Evolutionary conservation across 2,797 vertebrate genomes (phyloP).

Genomic region (Falco rusticolus): DNA sequence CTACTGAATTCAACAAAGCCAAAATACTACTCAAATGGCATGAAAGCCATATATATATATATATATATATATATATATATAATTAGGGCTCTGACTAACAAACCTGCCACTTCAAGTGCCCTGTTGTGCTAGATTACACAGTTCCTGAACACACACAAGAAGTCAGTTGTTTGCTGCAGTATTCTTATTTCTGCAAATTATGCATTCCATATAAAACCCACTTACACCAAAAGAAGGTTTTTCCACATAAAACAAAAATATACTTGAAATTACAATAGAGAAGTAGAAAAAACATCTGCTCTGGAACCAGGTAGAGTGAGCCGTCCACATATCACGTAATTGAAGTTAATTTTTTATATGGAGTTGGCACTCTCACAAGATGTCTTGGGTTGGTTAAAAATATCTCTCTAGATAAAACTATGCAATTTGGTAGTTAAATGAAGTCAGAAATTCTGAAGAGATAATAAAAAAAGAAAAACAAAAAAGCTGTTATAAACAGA

Average conservation of each 20-base stretch:
- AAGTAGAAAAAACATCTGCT: neutral
- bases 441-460: neutral
- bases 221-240: neutral
- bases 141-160: neutral
- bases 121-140: neutral
- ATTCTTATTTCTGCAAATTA: neutral
- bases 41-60: too few species aligned
- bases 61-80: neutral
- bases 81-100: neutral
- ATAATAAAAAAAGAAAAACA: neutral
- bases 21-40: neutral
- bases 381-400: neutral
- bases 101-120: neutral
- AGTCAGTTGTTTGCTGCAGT: neutral
- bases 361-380: neutral
- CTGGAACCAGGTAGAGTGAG: neutral
- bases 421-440: neutral
- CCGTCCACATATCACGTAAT: neutral
- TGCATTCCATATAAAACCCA: neutral
- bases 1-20: neutral
- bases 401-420: neutral
- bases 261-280: neutral
- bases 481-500: neutral
- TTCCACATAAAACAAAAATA: conserved; percentile 9
- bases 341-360: neutral